Conservation (phyloP, 2,888 invertebrate species). For the Ellobium chinense region DNA sequence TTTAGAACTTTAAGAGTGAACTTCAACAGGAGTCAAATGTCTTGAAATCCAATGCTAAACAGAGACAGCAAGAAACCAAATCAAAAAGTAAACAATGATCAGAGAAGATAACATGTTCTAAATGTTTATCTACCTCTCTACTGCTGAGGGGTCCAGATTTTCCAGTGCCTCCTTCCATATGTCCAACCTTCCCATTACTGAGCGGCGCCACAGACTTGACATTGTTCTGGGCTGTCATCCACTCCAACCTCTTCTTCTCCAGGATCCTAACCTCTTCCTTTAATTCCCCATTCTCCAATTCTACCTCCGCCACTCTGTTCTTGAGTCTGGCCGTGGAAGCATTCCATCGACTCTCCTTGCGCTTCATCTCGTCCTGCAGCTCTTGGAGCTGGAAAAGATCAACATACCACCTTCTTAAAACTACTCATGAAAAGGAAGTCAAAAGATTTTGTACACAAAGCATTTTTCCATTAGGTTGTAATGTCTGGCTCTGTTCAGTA, state of each 20-base stretch:
- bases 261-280: conserved; percentile 74
- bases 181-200: conserved; percentile 20
- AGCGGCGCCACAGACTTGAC: background rate
- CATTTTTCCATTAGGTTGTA: too few relatives aligned
- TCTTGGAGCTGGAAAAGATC: conserved; percentile 70
- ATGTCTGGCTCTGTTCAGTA: too few relatives aligned
- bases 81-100: too few relatives aligned
- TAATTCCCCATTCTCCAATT: conserved; percentile 76
- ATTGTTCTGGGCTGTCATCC: conserved; percentile 62
- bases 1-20: too few relatives aligned
- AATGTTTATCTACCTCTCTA: too few relatives aligned
- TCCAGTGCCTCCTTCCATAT: background rate
- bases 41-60: too few relatives aligned
- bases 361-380: conserved; percentile 76
- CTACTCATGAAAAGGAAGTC: too few relatives aligned
- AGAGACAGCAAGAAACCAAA: too few relatives aligned
- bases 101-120: too few relatives aligned
- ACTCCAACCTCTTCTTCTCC: conserved; percentile 75
- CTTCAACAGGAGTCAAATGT: too few relatives aligned
- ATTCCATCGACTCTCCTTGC: conserved; percentile 77
- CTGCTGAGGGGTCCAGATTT: background rate
- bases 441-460: too few relatives aligned
- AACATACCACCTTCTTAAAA: too few relatives aligned
- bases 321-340: conserved; percentile 72
- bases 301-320: conserved; percentile 72